Conservation (phyloP, 2,113 vertebrate species). For the Actenoides hombroni region DNA sequence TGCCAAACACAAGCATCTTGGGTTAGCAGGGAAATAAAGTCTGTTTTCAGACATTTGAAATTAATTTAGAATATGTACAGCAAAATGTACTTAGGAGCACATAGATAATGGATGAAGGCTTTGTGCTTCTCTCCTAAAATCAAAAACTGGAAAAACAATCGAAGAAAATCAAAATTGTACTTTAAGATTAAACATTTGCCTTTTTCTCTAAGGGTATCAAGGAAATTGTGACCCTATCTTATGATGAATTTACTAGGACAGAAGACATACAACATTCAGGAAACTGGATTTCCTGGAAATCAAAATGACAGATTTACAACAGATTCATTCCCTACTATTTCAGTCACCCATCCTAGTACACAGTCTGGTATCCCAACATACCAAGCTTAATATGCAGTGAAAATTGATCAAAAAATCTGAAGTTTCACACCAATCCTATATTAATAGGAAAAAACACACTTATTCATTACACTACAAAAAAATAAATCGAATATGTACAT, state of each 20-base stretch:
- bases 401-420: not conserved
- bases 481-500: not conserved
- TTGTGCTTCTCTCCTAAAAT: not conserved
- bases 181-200: not conserved
- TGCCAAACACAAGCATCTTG: not conserved
- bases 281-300: not conserved
- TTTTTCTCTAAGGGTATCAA: not conserved
- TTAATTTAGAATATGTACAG: not conserved
- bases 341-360: not conserved
- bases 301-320: not conserved
- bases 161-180: not conserved
- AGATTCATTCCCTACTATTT: not conserved
- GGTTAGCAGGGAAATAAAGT: not conserved
- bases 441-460: not conserved
- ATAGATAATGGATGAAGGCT: not conserved
- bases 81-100: not conserved
- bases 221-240: not conserved
- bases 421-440: not conserved
- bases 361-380: not conserved
- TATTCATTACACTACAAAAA: not conserved
- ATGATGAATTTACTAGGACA: not conserved
- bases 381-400: not conserved
- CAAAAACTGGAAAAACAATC: not conserved
- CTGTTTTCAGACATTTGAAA: not conserved
- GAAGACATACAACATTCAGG: not conserved